Percentiles rank a stretch among this genome's conserved stretches.
phyloP scores from a whole-genome alignment of 2,113 vertebrate genomes.

The Eidolon helvum region DNA sequence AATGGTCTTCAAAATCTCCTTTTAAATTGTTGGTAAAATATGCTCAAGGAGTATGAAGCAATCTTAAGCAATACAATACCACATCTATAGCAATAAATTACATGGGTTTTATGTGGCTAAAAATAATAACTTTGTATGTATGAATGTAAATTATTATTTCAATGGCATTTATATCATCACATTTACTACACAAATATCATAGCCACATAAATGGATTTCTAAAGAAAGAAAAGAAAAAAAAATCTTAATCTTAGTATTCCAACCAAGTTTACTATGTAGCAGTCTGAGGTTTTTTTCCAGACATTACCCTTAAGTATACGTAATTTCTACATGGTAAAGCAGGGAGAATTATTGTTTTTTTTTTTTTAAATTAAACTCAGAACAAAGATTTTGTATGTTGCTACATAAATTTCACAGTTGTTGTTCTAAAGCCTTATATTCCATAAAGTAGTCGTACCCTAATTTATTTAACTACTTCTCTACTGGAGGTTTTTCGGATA shows the following conservation, averaged over 20 bases:
- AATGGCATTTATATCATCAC: not conserved
- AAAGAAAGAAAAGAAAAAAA: not conserved
- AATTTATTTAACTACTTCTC: not conserved
- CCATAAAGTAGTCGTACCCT: not conserved
- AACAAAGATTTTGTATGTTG: not conserved
- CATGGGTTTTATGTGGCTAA: not conserved
- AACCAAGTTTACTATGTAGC: not conserved
- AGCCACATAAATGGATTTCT: not conserved
- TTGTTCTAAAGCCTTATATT: not conserved
- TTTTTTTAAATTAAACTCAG: not conserved
- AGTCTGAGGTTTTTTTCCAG: not conserved
- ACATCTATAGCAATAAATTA: not conserved
- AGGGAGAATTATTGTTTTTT: not conserved
- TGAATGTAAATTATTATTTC: not conserved
- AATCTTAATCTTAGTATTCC: not conserved
- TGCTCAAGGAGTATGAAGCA: not conserved
- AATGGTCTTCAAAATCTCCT: not conserved
- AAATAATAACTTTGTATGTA: not conserved
- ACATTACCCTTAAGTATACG: not conserved
- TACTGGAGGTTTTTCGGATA: not conserved
- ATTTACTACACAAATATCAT: not conserved
- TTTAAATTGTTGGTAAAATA: not conserved
- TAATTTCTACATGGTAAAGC: not conserved
- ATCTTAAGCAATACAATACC: not conserved
- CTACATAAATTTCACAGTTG: not conserved